Conservation (phyloP, 37 sponge, comb jelly and placozoan genomes). For the Crambe crambe region DNA sequence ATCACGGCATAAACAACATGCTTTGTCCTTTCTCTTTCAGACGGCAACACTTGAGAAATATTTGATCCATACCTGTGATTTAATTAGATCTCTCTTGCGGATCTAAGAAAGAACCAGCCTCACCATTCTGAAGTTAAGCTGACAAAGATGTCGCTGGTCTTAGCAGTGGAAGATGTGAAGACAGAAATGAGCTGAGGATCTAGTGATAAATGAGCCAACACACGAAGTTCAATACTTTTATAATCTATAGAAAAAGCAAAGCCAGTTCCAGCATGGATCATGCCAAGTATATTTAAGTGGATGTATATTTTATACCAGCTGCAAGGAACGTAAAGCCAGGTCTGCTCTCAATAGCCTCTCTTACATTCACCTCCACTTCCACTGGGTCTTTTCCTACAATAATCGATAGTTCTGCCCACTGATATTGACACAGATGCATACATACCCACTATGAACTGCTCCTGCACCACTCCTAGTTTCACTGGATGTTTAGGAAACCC, state of each 20-base stretch:
- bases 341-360: conserved; percentile 56
- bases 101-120: not conserved
- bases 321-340: conserved; percentile 37
- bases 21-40: conserved; percentile 80
- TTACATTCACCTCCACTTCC: conserved; percentile 33
- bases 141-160: conserved; percentile 60
- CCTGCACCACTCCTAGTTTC: conserved; percentile 17
- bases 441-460: conserved; percentile 29
- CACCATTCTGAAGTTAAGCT: conserved; percentile 72
- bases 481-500: conserved; percentile 65
- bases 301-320: conserved; percentile 16
- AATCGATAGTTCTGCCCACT: not conserved
- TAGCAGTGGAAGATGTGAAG: not conserved
- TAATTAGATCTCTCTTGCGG: not conserved
- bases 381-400: conserved; percentile 18
- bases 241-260: conserved; percentile 63
- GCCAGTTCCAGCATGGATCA: not conserved
- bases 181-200: conserved; percentile 47
- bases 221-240: conserved; percentile 83
- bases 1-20: conserved; percentile 83
- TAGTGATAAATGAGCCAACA: conserved; percentile 79
- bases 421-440: not conserved
- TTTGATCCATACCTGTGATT: conserved; percentile 46
- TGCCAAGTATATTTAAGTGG: not conserved
- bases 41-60: conserved; percentile 23